phyloP scores from a whole-genome alignment of 2,888 invertebrate genomes.

The Idaea dimidiata region DNA sequence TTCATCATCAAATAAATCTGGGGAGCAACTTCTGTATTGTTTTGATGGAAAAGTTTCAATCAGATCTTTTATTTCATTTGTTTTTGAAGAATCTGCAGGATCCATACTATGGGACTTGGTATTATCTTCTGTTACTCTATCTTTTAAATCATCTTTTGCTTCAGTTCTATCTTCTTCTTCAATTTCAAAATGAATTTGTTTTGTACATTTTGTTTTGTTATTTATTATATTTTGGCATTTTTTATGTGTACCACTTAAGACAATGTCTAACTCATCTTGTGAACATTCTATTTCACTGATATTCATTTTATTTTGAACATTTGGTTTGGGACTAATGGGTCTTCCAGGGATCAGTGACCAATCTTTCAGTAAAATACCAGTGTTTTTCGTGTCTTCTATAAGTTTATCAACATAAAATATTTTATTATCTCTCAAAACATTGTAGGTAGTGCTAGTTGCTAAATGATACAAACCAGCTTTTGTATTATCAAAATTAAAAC shows the following conservation, averaged over 20 bases:
- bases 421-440: slow-evolving; percentile 44
- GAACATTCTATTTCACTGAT: slow-evolving; percentile 57
- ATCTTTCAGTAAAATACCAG: slow-evolving; percentile 79
- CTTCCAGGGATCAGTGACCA: slow-evolving; percentile 84
- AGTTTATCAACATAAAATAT: slow-evolving; percentile 72
- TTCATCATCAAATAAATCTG: slow-evolving; percentile 75
- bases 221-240: slow-evolving; percentile 44
- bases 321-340: slow-evolving; percentile 74
- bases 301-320: slow-evolving; percentile 36
- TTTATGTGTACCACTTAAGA: slow-evolving; percentile 59
- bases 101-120: neutral
- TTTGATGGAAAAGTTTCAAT: slow-evolving; percentile 14
- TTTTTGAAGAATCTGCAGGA: neutral
- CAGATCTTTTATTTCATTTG: slow-evolving; percentile 10
- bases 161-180: neutral
- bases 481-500: slow-evolving; percentile 13
- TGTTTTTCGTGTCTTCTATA: slow-evolving; percentile 59
- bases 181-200: neutral
- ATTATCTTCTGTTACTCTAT: slow-evolving; percentile 3
- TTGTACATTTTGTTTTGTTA: slow-evolving; percentile 19
- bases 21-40: slow-evolving; percentile 58
- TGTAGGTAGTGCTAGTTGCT: slow-evolving; percentile 51
- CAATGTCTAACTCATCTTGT: slow-evolving; percentile 57
- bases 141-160: slow-evolving; percentile 7
- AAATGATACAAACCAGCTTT: slow-evolving; percentile 41